These are phyloP conservation scores for Rhinopithecus roxellana DNA, from an alignment of 2,113 vertebrate species.

Conservation along the genomic window DNA sequence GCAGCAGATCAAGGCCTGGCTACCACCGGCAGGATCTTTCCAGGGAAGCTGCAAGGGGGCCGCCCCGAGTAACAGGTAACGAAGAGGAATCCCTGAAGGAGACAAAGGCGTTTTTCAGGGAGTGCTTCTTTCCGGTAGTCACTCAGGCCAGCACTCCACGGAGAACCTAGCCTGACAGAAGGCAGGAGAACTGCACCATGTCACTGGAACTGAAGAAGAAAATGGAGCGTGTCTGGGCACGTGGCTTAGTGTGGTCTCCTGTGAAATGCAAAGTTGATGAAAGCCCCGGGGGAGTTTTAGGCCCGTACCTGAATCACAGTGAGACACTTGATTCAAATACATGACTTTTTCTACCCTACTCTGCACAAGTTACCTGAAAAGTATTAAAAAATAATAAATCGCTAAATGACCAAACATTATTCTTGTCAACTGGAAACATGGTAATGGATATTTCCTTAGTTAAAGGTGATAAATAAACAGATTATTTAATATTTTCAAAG, in stretches of 20 bases:
- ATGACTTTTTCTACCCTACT: not conserved
- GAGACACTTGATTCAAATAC: not conserved
- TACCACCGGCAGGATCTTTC: fast-evolving
- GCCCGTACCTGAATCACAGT: not conserved
- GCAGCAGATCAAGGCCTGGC: not conserved
- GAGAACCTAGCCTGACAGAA: not conserved
- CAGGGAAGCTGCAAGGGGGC: not conserved
- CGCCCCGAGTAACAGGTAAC: too few species aligned
- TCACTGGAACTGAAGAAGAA: not conserved
- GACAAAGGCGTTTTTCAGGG: too few species aligned
- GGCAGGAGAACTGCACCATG: not conserved
- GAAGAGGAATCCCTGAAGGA: not conserved
- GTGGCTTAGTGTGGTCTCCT: not conserved
- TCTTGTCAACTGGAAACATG: not conserved
- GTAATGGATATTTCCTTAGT: not conserved
- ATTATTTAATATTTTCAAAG: not conserved
- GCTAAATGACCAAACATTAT: not conserved
- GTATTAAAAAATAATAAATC: not conserved
- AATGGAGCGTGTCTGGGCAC: not conserved
- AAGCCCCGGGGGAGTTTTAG: not conserved
- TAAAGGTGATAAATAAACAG: not conserved
- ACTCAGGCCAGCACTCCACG: not conserved
- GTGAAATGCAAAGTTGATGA: not conserved
- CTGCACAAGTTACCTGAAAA: not conserved
- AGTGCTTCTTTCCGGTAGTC: not conserved